Conservation (phyloP, 2,888 invertebrate genomes). For the Cyclophora albipunctata region DNA sequence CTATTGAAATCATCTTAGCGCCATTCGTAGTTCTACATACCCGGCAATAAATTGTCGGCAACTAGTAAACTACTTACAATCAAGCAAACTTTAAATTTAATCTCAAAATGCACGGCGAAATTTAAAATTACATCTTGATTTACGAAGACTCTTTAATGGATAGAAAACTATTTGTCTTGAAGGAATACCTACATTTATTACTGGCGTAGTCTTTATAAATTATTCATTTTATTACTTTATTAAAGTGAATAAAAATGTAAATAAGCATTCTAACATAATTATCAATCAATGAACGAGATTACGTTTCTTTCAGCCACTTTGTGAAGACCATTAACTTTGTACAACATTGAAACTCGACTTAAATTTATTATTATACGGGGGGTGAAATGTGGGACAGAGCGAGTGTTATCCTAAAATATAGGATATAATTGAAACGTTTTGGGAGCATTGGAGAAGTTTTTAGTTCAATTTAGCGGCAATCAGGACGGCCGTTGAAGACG, state of each 20-base stretch:
- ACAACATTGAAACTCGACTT: too few relatives aligned
- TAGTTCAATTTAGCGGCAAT: conserved; percentile 76
- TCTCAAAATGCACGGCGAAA: conserved; percentile 55
- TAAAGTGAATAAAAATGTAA: too few relatives aligned
- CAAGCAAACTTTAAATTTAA: conserved; percentile 59
- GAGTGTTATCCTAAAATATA: conserved; percentile 41
- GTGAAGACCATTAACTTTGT: conserved; percentile 2
- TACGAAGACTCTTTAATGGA: conserved; percentile 18
- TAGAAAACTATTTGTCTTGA: conserved; percentile 1
- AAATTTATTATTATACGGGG: conserved; percentile 5
- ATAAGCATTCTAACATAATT: too few relatives aligned
- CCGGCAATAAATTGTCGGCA: conserved; percentile 53
- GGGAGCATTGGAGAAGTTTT: conserved; percentile 71
- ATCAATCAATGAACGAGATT: background rate
- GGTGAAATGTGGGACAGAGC: conserved; percentile 9
- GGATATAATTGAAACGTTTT: conserved; percentile 69
- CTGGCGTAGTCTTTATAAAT: too few relatives aligned
- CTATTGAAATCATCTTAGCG: conserved; percentile 68
- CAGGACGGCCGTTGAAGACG: conserved; percentile 72
- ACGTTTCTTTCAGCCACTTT: background rate
- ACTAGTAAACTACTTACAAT: conserved; percentile 57
- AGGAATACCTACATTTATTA: background rate
- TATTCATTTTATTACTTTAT: too few relatives aligned
- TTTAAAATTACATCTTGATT: conserved; percentile 49
- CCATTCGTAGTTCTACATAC: conserved; percentile 51